These are phyloP conservation scores for Upupa epops DNA, from an alignment of 2,113 vertebrate genomes.

Conservation along the genomic window DNA sequence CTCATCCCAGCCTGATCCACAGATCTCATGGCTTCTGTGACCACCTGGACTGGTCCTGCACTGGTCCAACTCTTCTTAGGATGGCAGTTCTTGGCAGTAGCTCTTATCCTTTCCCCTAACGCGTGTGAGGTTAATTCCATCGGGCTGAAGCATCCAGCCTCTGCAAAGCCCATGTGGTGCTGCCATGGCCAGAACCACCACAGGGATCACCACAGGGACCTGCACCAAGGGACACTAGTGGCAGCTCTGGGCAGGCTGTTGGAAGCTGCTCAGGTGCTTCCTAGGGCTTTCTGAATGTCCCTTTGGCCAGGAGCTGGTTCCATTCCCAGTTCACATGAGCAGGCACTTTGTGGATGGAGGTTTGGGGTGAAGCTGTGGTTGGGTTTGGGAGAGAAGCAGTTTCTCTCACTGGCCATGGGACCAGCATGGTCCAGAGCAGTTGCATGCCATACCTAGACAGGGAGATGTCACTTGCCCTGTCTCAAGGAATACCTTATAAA, in stretches of 20 bases:
- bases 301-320: not conserved
- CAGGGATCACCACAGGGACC: not conserved
- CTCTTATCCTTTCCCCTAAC: not conserved
- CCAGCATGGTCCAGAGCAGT: not conserved
- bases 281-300: not conserved
- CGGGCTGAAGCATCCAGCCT: no score
- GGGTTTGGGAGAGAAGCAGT: not conserved
- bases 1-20: not conserved
- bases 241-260: not conserved
- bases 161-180: not conserved
- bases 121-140: no score
- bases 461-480: not conserved
- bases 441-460: rapidly evolving
- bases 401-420: rapidly evolving
- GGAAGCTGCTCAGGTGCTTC: not conserved
- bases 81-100: not conserved
- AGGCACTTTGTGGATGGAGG: not conserved
- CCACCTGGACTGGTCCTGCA: not conserved
- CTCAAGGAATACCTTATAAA: not conserved
- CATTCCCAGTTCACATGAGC: rapidly evolving
- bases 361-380: not conserved
- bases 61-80: not conserved
- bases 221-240: no score
- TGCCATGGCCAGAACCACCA: not conserved
- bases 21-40: not conserved